phyloP scores from a whole-genome alignment of 2,113 vertebrate genomes.

The Manacus vitellinus region DNA sequence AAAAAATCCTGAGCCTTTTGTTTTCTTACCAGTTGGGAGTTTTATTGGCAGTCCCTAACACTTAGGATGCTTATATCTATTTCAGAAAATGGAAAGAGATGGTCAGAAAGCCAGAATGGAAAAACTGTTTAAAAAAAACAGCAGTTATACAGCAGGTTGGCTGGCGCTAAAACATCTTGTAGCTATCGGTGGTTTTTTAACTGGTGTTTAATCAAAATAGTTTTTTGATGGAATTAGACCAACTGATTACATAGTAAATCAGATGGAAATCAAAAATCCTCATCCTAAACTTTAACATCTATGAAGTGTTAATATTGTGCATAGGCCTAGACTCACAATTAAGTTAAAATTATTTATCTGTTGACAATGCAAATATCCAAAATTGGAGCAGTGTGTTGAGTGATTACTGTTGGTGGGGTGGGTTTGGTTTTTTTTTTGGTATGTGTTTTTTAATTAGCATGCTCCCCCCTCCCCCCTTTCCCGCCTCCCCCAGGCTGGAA shows the following conservation, averaged over 20 bases:
- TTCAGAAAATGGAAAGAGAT: not conserved
- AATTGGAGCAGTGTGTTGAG: not conserved
- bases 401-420: not conserved
- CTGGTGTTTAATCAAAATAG: not conserved
- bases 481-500: not conserved
- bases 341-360: not conserved
- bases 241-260: not conserved
- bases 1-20: not conserved
- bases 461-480: accelerated
- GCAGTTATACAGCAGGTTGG: not conserved
- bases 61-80: not conserved
- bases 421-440: not conserved
- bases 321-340: not conserved
- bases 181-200: not conserved
- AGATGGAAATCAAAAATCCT: not conserved
- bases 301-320: not conserved
- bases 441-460: not conserved
- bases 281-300: not conserved
- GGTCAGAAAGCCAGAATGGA: not conserved
- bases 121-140: not conserved
- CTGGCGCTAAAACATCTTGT: not conserved
- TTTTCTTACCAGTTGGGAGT: not conserved
- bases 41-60: not conserved
- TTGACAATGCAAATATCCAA: not conserved
- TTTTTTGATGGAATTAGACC: not conserved